Base-by-base conservation (phyloP, 1,140 invertebrate genomes). In the Neocloeon triangulifer region DNA sequence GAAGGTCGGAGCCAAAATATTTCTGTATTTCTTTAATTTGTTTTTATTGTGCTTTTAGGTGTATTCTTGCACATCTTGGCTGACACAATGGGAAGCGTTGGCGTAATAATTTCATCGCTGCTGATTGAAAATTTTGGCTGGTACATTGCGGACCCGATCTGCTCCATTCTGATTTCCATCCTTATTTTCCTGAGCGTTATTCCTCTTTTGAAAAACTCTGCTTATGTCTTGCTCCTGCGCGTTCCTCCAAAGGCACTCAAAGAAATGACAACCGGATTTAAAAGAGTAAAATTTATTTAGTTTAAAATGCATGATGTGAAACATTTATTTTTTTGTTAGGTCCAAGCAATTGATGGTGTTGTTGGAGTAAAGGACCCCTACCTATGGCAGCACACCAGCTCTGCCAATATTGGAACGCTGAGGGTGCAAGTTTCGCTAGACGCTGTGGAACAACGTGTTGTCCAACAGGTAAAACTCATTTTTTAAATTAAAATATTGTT, bases 61-160 rank as follows among this genome's bases (percentile, higher is more conserved):
- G 64, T 69, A 4, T 69, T 65, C 48, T 51, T 70, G 1, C 66
- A 69, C 41, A 58, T 69, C 22, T 38, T 69, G 17, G 66, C 66
- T 7, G 66, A 69, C 44, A 69, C 67, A 3, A 43, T 70, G 26
- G 66, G 66, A 14, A 64, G 61, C 42, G 59, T 69, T 15, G 67
- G 66, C 25, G 66, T 69, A 2, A 69, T 70, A 31, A 51, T 67
- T 10, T 66, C 62, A 10, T 62, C 66, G 4, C 35, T 70, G n/a
- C 44, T 69, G 4, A 66, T 69, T 26, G 56, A 70, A 42, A 50
- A 58, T 35, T 63, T 63, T 51, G 65, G 60, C 5, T 64, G 58
- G 57, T 52, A 59, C 30, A 58, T 66, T 33, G 64, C 66, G 4
- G 66, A 69, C 44, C 67, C 67, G 2, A 48, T 71, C n/a, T 71